These are phyloP conservation scores for Trichopria drosophilae DNA, from an alignment of 2,888 invertebrate species.

Conservation along the genomic window DNA sequence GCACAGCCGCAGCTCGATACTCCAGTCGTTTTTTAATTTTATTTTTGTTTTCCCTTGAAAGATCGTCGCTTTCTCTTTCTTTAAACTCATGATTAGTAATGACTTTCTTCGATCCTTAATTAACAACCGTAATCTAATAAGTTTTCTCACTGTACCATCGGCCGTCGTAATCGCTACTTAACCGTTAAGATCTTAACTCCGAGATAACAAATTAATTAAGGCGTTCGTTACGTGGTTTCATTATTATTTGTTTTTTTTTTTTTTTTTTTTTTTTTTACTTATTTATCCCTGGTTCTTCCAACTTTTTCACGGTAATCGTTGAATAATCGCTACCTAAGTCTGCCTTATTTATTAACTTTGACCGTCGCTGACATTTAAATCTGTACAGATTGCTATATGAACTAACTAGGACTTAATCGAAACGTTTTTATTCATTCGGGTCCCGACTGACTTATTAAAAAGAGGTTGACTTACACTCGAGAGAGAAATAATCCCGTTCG, in stretches of 20 bases:
- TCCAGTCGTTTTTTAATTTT: constrained; percentile 23
- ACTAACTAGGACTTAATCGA: constrained; percentile 51
- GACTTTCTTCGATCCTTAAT: constrained; percentile 40
- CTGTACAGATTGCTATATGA: constrained; percentile 42
- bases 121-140: constrained; percentile 49
- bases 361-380: too few relatives aligned
- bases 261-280: too few relatives aligned
- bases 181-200: constrained; percentile 37
- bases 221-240: constrained; percentile 39
- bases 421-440: constrained; percentile 50
- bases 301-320: too few relatives aligned
- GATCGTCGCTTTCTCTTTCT: too few relatives aligned
- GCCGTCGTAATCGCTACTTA: constrained; percentile 10
- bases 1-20: too few relatives aligned
- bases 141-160: constrained; percentile 31
- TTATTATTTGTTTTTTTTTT: too few relatives aligned
- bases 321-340: constrained; percentile 20
- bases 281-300: too few relatives aligned
- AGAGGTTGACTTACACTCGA: constrained; percentile 44
- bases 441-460: constrained; percentile 53
- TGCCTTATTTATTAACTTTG: too few relatives aligned
- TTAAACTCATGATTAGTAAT: constrained; percentile 37
- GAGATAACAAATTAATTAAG: constrained; percentile 47
- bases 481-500: constrained; percentile 27
- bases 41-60: too few relatives aligned